These are phyloP conservation scores for Cnemophilus loriae DNA, from an alignment of 2,113 vertebrate genomes.

Conservation along the genomic window DNA sequence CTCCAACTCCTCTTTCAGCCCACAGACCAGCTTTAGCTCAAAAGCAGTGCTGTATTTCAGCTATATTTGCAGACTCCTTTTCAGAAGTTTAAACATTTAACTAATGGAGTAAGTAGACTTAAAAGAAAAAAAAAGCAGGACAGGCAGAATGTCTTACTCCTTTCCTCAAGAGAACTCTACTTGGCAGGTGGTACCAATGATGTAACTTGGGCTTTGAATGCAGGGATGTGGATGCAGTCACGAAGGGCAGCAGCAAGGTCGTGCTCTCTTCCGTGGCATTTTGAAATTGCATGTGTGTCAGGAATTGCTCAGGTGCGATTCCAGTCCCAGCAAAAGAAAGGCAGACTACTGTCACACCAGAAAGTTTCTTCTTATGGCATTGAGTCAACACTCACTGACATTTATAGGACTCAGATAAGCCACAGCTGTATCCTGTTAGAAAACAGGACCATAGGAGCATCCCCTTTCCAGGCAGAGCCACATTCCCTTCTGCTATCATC, in stretches of 20 bases:
- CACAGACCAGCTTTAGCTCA: not conserved
- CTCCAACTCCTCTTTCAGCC: not conserved
- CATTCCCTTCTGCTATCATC: not conserved
- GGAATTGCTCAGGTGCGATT: not conserved
- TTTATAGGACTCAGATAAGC: not conserved
- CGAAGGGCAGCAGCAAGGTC: not conserved
- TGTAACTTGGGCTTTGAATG: not conserved
- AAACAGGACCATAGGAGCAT: not conserved
- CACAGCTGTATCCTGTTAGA: not conserved
- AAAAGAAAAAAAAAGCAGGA: not conserved
- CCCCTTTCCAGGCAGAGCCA: not conserved
- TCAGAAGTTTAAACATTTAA: not conserved
- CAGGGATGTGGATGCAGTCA: not conserved
- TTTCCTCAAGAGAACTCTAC: not conserved
- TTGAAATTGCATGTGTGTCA: not conserved
- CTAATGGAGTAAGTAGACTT: not conserved
- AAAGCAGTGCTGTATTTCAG: not conserved
- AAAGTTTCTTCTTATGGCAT: not conserved
- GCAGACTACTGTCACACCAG: not conserved
- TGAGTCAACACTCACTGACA: not conserved
- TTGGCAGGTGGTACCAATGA: not conserved
- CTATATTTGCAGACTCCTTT: not conserved
- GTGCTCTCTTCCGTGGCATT: fast-evolving
- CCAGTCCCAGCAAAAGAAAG: not conserved
- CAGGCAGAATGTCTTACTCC: not conserved